Conservation (phyloP, 2,113 vertebrate genomes). For the Rhinichthys klamathensis region DNA sequence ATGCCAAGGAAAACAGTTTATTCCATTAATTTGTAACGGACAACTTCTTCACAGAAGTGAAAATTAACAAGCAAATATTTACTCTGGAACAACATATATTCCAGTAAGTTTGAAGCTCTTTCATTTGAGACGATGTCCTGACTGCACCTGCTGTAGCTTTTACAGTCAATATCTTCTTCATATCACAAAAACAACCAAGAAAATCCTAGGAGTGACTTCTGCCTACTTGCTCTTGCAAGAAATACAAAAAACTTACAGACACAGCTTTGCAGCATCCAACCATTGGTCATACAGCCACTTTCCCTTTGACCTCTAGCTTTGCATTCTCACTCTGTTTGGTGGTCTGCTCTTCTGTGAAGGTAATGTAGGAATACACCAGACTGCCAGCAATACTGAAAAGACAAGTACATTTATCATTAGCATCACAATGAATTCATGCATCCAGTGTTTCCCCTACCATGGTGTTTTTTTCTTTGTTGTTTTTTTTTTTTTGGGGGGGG, state of each 20-base stretch:
- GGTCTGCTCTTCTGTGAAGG: constrained; percentile 87
- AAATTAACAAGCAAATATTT: not conserved
- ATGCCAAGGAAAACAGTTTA: not conserved
- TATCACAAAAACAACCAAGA: not conserved
- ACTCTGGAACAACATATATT: not conserved
- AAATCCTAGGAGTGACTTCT: not conserved
- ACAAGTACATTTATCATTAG: constrained; percentile 13
- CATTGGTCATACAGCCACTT: constrained; percentile 54
- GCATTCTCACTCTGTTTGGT: constrained; percentile 76
- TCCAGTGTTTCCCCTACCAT: too few species aligned
- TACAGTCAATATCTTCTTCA: constrained; percentile 11
- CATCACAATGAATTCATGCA: not conserved
- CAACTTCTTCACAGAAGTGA: not conserved
- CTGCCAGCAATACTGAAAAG: constrained; percentile 90
- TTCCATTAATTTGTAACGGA: not conserved
- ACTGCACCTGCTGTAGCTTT: not conserved
- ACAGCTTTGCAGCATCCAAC: not conserved
- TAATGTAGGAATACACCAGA: constrained; percentile 95
- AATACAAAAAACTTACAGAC: constrained; percentile 12
- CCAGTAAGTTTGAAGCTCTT: not conserved
- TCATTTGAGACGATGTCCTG: not conserved
- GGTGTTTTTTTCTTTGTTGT: too few species aligned
- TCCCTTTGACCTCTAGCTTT: constrained; percentile 58
- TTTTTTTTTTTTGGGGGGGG: too few species aligned
- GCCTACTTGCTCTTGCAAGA: not conserved